Conservation (phyloP, 2,113 vertebrate species). For the Morone saxatilis region DNA sequence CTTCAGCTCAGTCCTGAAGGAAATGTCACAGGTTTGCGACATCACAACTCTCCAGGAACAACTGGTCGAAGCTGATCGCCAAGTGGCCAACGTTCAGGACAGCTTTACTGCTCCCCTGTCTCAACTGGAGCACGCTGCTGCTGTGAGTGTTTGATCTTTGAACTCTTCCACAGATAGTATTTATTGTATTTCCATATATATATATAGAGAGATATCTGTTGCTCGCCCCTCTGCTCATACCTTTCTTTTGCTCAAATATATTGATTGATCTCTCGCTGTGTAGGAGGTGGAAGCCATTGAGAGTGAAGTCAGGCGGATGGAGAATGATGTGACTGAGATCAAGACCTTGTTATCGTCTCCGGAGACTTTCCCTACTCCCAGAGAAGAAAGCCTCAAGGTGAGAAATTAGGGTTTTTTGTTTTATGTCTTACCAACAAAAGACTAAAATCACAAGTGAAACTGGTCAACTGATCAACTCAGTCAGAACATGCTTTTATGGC, state of each 20-base stretch:
- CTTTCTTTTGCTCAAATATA: neutral
- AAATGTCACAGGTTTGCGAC: constrained; percentile 88
- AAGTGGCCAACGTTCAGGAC: constrained; percentile 86
- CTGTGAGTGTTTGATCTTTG: constrained; percentile 83
- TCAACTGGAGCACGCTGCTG: constrained; percentile 87
- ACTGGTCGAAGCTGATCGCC: constrained; percentile 81
- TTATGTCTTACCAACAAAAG: neutral
- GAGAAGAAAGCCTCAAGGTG: constrained; percentile 86
- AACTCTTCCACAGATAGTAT: neutral
- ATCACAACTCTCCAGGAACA: constrained; percentile 80
- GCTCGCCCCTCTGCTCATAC: neutral
- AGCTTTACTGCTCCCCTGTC: constrained; percentile 86
- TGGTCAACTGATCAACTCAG: neutral
- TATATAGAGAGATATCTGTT: neutral
- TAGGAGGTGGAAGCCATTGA: constrained; percentile 93
- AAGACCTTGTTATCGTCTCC: constrained; percentile 87
- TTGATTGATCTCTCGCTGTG: neutral
- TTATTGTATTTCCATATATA: neutral
- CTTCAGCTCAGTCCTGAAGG: constrained; percentile 85
- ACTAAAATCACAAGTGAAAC: neutral
- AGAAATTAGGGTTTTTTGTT: constrained; percentile 39
- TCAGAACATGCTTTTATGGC: no score
- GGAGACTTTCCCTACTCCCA: constrained; percentile 88
- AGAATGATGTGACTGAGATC: constrained; percentile 88
- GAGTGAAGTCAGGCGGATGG: constrained; percentile 88